Evolutionary conservation across 2,113 vertebrate species (phyloP), one percentile per base, ranked within the genome.

Genomic region (Bostrychus sinensis): DNA sequence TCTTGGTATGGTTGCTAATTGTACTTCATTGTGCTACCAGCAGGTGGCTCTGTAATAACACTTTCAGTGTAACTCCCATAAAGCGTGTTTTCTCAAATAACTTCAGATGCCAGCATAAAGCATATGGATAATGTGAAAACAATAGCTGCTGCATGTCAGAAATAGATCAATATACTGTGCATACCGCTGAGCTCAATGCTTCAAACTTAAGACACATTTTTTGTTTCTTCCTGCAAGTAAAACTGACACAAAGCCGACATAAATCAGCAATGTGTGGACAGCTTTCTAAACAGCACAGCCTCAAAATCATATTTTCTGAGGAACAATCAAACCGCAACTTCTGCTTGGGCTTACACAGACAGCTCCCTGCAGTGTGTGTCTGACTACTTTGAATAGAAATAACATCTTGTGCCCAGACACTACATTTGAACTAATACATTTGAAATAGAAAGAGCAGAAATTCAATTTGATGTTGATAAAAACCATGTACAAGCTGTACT

Each of bases 31-130:
- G 11, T 1, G 1, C 26, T 23, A 62, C 71, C 91, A 88, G 71
- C 78, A 90, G 91, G 80, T 62, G 90, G 81, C 83, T 55, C 6
- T 56, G 56, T 38, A 51, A 42, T 8, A 10, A 23, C 32, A 48
- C 16, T n/a, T 17, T 37, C 30, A 30, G 12, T 1, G 32, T 30
- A 19, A 9, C 23, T 1, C 23, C 16, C 48, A 51, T 10, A 4
- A n/a, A 3, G 12, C 22, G 26, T 2, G 7, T 51, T 51, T 30
- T 23, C 48, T 51, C 25, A 51, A 28, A 30, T n/a, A 51, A 16
- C 14, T 51, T 50, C 2, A n/a, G 25, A n/a, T 26, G 8, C 13
- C 23, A 30, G 48, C 48, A 17, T 17, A 7, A 25, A 51, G 48
- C 48, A 51, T 28, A 51, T 28, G 14, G 25, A 30, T 51, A 30